Evolutionary conservation across 1,140 invertebrate genomes (phyloP).

Genomic region (Pygmarrhopalites habei): DNA sequence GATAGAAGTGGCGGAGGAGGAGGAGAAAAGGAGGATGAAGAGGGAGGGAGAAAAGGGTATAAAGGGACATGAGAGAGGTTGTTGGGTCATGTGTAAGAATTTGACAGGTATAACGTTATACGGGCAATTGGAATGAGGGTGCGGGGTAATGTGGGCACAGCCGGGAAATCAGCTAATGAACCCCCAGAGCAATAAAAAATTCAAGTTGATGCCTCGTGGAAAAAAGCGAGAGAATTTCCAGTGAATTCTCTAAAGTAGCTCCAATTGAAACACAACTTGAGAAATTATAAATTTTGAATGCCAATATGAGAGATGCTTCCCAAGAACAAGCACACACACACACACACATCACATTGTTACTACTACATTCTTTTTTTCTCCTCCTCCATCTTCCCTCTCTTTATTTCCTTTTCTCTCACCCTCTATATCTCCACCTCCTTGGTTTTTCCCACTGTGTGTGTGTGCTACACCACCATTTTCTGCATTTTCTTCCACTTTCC

Average conservation of each 20-base stretch:
- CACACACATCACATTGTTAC: neutral
- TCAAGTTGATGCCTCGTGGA: conserved; percentile 31
- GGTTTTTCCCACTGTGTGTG: no score
- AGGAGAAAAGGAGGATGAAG: neutral
- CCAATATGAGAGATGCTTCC: conserved; percentile 34
- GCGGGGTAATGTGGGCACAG: conserved; percentile 20
- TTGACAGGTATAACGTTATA: conserved; percentile 18
- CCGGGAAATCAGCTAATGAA: conserved; percentile 41
- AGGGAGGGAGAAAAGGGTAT: neutral
- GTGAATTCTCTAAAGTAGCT: conserved; percentile 34
- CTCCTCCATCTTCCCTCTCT: neutral
- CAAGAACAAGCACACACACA: no score
- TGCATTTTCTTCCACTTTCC: no score
- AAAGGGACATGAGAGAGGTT: neutral
- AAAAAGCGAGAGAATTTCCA: conserved; percentile 32
- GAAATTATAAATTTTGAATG: conserved; percentile 39
- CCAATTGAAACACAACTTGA: conserved; percentile 35
- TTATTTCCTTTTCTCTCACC: no score
- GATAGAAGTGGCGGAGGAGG: neutral
- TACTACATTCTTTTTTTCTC: neutral
- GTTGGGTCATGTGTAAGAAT: conserved; percentile 1
- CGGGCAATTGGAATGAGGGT: neutral
- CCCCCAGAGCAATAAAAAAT: conserved; percentile 39
- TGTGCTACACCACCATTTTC: no score
- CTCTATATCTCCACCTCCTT: neutral